Evolutionary conservation across 2,888 invertebrate species (phyloP), one percentile per base, ranked within the genome.

Genomic region (Gryllus longicercus): DNA sequence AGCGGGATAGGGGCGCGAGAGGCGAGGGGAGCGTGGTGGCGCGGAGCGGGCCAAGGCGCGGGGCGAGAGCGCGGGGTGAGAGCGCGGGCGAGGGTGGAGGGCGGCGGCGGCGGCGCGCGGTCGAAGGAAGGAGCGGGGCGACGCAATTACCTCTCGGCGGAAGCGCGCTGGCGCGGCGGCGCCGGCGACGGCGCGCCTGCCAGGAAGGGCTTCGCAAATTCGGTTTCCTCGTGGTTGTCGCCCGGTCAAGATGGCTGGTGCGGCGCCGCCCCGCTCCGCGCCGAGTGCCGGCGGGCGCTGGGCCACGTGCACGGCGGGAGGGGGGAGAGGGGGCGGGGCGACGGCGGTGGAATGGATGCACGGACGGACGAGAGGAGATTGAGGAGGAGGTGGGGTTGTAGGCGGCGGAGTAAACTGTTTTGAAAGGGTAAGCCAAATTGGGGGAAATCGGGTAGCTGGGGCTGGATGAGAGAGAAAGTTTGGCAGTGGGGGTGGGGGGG

Each of bases 151-250:
- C 63, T n/a, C 63, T 4, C 63, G 63, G n/a, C 63, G 63, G 63
- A 63, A 63, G 18, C 63, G 63, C 63, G 63, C 63, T 63, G 63
- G 63, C 63, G 63, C 63, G 16, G 63, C n/a, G 63, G 63, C 16
- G 63, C 38, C 63, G 63, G 63, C 14, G 63, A n/a, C 63, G n/a
- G 63, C 63, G 63, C 16, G 63, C 14, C 16, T 63, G n/a, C 63
- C 16, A 63, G 63, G 63, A 63, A 63, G 63, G 63, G n/a, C 63
- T 63, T 63, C 63, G 63, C 63, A 63, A 63, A 63, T 63, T 63
- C 63, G 63, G 63, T 63, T 63, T 63, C 63, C 63, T 63, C 63
- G 63, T n/a, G 63, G 63, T 63, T 63, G 63, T 63, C 63, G 63
- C 63, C 63, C 63, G 63, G 63, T 63, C 63, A 63, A 63, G 63